phyloP scores from a whole-genome alignment of 2,888 invertebrate species.

The Apotomis capreana region DNA sequence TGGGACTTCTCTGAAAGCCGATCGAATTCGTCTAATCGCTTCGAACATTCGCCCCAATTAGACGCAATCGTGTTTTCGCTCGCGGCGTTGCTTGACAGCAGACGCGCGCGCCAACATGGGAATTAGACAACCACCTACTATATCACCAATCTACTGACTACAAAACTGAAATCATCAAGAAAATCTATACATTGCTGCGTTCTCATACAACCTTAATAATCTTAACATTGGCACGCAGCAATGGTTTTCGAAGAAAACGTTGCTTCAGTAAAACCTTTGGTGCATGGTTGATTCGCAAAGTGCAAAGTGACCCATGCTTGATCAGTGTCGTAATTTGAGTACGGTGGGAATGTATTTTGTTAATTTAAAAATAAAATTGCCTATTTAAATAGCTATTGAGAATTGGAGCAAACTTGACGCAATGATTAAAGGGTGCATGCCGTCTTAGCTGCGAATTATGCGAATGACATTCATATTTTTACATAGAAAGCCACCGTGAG shows the following conservation, averaged over 20 bases:
- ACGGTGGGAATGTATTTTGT: constrained; percentile 57
- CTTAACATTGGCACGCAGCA: neutral
- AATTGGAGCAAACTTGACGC: constrained; percentile 56
- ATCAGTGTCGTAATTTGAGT: constrained; percentile 55
- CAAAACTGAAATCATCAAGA: constrained; percentile 9
- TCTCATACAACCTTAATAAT: constrained; percentile 30
- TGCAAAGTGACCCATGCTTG: constrained; percentile 31
- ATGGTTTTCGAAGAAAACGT: neutral
- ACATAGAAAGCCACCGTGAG: too few relatives aligned
- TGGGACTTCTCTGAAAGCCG: constrained; percentile 49
- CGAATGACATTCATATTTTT: constrained; percentile 3
- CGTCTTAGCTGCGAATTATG: constrained; percentile 22
- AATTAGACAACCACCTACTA: constrained; percentile 63
- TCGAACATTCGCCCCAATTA: constrained; percentile 68
- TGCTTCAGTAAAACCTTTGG: neutral
- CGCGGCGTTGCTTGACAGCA: constrained; percentile 68
- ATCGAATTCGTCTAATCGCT: constrained; percentile 54
- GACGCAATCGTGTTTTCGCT: constrained; percentile 55
- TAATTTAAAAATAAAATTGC: constrained; percentile 57
- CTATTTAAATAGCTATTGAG: constrained; percentile 60
- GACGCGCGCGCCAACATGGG: constrained; percentile 63
- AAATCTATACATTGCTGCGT: constrained; percentile 46
- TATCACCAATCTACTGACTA: constrained; percentile 42
- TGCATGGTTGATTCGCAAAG: constrained; percentile 29
- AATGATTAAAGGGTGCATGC: constrained; percentile 51